Evolutionary conservation across 2,113 vertebrate genomes (phyloP), one percentile per base, ranked within the genome.

Genomic region (Pavo muticus): DNA sequence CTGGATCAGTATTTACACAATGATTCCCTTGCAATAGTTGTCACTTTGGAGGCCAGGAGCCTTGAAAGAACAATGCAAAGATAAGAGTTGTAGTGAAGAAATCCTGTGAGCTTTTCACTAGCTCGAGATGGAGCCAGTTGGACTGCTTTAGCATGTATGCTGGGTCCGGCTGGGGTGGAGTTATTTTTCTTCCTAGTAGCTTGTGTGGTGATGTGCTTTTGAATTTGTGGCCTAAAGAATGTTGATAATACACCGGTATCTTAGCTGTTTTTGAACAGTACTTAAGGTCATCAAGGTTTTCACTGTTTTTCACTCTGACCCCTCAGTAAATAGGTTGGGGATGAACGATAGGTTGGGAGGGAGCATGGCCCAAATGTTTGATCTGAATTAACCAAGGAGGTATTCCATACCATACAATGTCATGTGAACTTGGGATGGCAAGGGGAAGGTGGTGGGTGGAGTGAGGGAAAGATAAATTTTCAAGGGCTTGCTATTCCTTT

Each of bases 271-370:
- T 25, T 56, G 32, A 76, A 37, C 13, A 42, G 40, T 32, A 14
- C 39, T 84, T 60, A 29, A 1, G 0, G n/a, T 19, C 32, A 20
- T 74, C 8, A 8, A 32, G 64, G 5, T 25, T 27, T 45, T 76
- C 32, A 30, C 35, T 0, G 1, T 56, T 79, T 6, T 2, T 82
- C 10, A 24, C 10, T 64, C 10, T 78, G 23, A 6, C 2, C 50
- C 27, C 13, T 71, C 40, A 57, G 64, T 15, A 29, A 32, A 23
- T 25, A 56, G 35, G 4, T 17, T 44, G 2, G 35, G 19, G 4
- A 1, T 30, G 19, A 4, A 64, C 1, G 2, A 13, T 13, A 69
- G 24, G 1, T 14, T 86, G 1, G 10, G 40, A 90, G 7, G 6
- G 13, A 72, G 9, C 15, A 47, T 12, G 48, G 13, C 18, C 59